phyloP scores from a whole-genome alignment of 2,113 vertebrate species.

The Odocoileus hemionus region DNA sequence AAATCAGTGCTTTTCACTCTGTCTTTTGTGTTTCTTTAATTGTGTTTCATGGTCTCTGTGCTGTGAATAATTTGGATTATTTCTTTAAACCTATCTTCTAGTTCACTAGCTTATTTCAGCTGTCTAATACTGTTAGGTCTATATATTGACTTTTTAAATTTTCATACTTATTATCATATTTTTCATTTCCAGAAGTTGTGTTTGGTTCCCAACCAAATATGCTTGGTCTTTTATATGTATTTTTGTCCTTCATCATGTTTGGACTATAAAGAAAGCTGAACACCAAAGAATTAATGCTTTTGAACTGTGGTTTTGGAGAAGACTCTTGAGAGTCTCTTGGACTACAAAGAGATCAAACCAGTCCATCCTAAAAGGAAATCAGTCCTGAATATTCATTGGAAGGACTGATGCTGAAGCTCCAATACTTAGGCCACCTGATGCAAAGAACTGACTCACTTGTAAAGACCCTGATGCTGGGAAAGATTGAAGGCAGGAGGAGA shows the following conservation, averaged over 20 bases:
- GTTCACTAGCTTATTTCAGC: background rate
- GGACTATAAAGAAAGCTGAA: background rate
- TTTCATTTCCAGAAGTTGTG: conserved; percentile 36
- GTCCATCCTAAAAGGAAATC: background rate
- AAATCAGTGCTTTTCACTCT: background rate
- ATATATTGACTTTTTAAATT: background rate
- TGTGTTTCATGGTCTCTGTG: background rate
- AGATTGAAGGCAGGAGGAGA: background rate
- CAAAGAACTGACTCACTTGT: background rate
- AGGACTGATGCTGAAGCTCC: background rate
- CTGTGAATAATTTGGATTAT: background rate
- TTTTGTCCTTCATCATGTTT: background rate
- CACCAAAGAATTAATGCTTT: background rate
- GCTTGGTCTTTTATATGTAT: background rate
- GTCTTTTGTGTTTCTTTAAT: background rate
- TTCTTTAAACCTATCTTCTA: background rate
- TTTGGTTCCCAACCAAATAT: background rate
- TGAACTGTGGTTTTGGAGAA: background rate
- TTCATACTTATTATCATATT: background rate
- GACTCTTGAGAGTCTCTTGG: background rate
- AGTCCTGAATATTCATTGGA: background rate
- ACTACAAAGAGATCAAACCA: background rate
- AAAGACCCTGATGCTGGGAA: background rate
- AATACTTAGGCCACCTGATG: background rate
- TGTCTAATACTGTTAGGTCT: conserved; percentile 18